These are phyloP conservation scores for Drosophila recens DNA, from an alignment of 2,888 invertebrate species.

Conservation along the genomic window DNA sequence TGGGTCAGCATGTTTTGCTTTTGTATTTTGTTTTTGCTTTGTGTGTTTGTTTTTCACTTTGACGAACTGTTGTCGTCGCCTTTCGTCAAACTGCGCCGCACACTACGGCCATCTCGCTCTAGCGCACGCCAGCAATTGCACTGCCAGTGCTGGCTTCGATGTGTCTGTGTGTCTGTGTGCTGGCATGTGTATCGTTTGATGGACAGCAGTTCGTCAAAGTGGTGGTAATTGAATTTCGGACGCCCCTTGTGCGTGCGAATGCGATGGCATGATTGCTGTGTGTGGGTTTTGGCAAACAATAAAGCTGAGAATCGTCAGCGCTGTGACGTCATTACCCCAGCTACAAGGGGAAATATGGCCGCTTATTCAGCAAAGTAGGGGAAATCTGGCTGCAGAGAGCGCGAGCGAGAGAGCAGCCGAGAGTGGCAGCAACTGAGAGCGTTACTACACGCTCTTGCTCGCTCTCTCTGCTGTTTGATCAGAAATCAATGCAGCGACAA, in stretches of 20 bases:
- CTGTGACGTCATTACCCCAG: conserved; percentile 69
- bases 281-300: conserved; percentile 65
- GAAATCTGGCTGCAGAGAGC: conserved; percentile 61
- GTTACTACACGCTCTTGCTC: background rate
- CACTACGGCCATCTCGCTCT: conserved; percentile 61
- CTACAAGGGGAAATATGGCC: conserved; percentile 54
- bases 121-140: conserved; percentile 52
- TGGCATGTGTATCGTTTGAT: conserved; percentile 61
- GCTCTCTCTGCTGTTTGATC: conserved; percentile 37
- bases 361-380: conserved; percentile 71
- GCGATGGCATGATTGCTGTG: conserved; percentile 50
- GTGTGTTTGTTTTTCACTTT: conserved; percentile 57
- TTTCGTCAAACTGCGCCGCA: conserved; percentile 67
- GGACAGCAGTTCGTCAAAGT: conserved; percentile 84
- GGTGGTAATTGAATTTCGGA: conserved; percentile 79
- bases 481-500: conserved; percentile 41
- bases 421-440: conserved; percentile 3
- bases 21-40: conserved; percentile 59
- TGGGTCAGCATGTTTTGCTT: conserved; percentile 58
- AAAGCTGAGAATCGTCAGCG: conserved; percentile 48
- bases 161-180: background rate
- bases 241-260: conserved; percentile 49
- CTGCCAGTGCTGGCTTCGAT: conserved; percentile 24
- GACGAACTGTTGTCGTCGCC: conserved; percentile 81
- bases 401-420: conserved; percentile 2